Percentiles rank a stretch among this genome's conserved stretches.
These are phyloP conservation scores for Anguilla rostrata DNA, from an alignment of 2,113 vertebrate species.

Conservation along the genomic window DNA sequence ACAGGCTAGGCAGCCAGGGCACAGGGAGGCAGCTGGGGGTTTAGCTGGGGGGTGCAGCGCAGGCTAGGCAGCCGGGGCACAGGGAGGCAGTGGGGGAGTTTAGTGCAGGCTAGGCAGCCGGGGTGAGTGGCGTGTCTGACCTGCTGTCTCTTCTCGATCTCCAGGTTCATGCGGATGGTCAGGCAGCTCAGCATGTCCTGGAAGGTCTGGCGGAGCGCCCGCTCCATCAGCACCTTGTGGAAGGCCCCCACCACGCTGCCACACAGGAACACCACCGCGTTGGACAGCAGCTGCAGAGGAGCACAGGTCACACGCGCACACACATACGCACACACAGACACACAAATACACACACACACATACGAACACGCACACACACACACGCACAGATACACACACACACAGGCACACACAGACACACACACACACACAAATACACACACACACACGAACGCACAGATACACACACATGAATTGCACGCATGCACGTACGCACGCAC, in stretches of 20 bases:
- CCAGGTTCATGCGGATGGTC: constrained; percentile 88
- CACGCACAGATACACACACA: not conserved
- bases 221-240: constrained; percentile 92
- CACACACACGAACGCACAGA: no score
- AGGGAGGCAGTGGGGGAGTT: no score
- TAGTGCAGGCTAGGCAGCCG: not conserved
- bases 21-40: no score
- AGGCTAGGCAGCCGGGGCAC: no score
- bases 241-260: constrained; percentile 87
- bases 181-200: constrained; percentile 87
- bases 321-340: not conserved
- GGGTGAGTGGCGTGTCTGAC: constrained; percentile 56
- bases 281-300: constrained; percentile 80
- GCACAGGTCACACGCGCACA: not conserved
- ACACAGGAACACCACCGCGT: constrained; percentile 82
- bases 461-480: no score
- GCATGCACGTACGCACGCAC: no score
- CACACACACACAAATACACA: no score
- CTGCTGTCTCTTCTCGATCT: constrained; percentile 95
- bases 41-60: no score
- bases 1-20: no score
- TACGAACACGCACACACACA: not conserved
- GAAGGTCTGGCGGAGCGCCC: constrained; percentile 86
- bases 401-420: not conserved
- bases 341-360: not conserved